Evolutionary conservation across 2,888 invertebrate species (phyloP), one percentile per base, ranked within the genome.

Genomic region (Scelioninae gen. 1): DNA sequence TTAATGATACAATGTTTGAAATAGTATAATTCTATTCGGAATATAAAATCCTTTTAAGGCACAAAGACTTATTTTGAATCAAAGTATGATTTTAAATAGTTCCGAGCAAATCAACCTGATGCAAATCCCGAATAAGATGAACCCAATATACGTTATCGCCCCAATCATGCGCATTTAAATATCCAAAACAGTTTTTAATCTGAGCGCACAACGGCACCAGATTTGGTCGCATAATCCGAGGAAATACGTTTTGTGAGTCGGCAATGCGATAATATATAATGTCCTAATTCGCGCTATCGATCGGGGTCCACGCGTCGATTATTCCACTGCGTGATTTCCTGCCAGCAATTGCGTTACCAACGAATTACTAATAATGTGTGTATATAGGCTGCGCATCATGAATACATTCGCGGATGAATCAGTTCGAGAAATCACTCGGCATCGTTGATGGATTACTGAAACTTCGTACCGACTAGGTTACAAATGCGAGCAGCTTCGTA

Each of bases 391-490:
- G 55, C 53, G 68, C 71, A 71, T 55, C 53, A 45, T 72, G 77
- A 72, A 82, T 82, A 56, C 56, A 72, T 77, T 69, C 40, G 47
- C 5, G n/a, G 16, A 15, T 34, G 49, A 56, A 76, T 71, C 76
- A 65, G 60, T 15, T 47, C 51, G 66, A 51, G 38, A 78, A 82
- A 82, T 78, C 68, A 56, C 56, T 63, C 55, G n/a, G 55, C 29
- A 53, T 56, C 69, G 78, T 77, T 84, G 86, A 86, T 85, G 84
- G 85, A 85, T 86, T 78, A 83, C 79, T 53, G 68, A 63, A 82
- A 80, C 68, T 82, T 63, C 49, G 60, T 66, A 49, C 65, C 75
- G 76, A 83, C 68, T 83, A 78, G 55, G 72, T 84, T 82, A 81
- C 81, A 85, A 84, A 82, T 76, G 82, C 77, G 83, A 47, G 80